phyloP scores from a whole-genome alignment of 2,797 vertebrate species.

The Xyrichtys novacula region DNA sequence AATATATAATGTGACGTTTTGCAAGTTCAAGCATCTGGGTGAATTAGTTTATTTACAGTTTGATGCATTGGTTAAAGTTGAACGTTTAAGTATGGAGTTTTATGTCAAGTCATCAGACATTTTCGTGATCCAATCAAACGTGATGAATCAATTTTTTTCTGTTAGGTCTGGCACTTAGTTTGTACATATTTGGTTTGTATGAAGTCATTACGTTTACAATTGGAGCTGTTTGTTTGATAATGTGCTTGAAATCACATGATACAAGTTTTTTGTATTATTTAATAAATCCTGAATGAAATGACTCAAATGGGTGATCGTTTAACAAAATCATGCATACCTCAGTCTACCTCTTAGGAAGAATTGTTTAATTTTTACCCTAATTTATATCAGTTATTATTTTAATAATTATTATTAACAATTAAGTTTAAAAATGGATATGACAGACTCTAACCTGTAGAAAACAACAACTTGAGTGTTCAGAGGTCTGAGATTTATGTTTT shows the following conservation, averaged over 20 bases:
- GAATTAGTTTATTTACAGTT: neutral
- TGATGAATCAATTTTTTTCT: no score
- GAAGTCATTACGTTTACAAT: conserved; percentile 12
- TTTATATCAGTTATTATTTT: neutral
- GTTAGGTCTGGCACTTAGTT: conserved; percentile 40
- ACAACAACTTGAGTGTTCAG: no score
- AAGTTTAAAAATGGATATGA: no score
- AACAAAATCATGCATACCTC: neutral
- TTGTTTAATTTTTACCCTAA: no score
- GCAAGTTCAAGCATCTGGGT: neutral
- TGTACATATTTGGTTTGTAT: neutral
- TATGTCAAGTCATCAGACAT: neutral
- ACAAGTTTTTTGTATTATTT: conserved; percentile 18
- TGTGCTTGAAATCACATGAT: conserved; percentile 25
- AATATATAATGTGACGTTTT: neutral
- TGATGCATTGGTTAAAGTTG: neutral
- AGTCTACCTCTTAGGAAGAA: neutral
- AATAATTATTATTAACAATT: no score
- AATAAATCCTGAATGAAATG: conserved; percentile 47
- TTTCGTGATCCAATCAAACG: no score
- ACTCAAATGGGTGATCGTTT: no score
- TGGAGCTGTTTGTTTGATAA: conserved; percentile 14
- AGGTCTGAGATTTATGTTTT: no score
- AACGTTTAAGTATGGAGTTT: neutral
- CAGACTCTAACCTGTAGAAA: no score